Conservation (phyloP, 1,140 invertebrate genomes). For the Reticulitermes speratus region DNA sequence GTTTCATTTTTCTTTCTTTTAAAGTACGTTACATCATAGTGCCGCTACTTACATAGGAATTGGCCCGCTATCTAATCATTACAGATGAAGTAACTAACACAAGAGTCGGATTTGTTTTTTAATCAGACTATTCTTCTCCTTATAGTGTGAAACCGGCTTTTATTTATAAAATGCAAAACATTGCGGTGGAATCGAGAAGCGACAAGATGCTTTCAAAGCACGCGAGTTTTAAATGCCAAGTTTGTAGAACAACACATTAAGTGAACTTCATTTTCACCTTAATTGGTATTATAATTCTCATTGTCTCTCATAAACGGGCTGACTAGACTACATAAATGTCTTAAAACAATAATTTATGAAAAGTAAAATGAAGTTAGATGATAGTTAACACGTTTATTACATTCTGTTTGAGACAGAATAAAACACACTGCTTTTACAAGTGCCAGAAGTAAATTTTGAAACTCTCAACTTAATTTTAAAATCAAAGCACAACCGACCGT, state of each 20-base stretch:
- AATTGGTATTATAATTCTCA: background rate
- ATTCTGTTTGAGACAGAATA: no score
- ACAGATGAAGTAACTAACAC: background rate
- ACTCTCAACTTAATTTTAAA: no score
- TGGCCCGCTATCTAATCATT: background rate
- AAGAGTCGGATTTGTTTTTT: background rate
- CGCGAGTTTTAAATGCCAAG: background rate
- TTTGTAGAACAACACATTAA: background rate
- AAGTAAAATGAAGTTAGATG: background rate
- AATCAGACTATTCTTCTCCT: background rate
- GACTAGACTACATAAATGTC: background rate
- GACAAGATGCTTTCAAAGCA: background rate
- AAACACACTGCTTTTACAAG: no score
- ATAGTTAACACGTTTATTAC: no score
- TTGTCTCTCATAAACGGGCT: background rate
- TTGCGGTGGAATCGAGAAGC: background rate
- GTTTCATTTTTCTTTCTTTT: background rate
- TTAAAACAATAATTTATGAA: constrained; percentile 10
- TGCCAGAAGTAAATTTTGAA: no score
- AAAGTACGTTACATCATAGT: background rate
- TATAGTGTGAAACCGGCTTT: background rate
- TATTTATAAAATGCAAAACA: background rate
- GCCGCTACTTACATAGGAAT: background rate
- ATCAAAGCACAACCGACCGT: no score
- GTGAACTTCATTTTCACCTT: background rate